Evolutionary conservation across 2,888 invertebrate genomes (phyloP), one percentile per base, ranked within the genome.

Genomic region (Cremastinae sp.): DNA sequence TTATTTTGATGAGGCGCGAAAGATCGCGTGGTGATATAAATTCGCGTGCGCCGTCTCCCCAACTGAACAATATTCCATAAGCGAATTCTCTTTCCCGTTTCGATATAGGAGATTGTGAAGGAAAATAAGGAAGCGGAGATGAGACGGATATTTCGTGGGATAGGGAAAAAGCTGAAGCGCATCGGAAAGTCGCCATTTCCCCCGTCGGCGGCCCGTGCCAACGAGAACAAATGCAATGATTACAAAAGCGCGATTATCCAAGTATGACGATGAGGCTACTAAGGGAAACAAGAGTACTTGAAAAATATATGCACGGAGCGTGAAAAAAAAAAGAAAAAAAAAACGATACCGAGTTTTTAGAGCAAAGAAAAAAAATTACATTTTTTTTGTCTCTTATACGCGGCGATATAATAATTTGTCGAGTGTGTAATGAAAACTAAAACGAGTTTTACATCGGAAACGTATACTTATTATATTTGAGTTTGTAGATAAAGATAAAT

Each of bases 201-300:
- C 68, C 69, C n/a, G n/a, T n/a, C n/a, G n/a, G n/a, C 72, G 61
- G 66, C 8, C 28, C 51, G 65, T 64, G 28, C 36, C 47, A 16
- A 34, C 8, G 16, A 41, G 69, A 41, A 73, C 41, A 61, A 49
- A 68, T 69, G 73, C 74, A 76, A 71, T 58, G 64, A 66, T 78
- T 78, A 76, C 78, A 76, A 75, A 75, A 79, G 70, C 75, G 78
- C 73, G 69, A 75, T 75, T 68, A 75, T 69, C 76, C 51, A 69
- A 75, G 78, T 69, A 80, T 78, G 75, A 78, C 75, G 78, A n/a
- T n/a, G n/a, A n/a, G n/a, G n/a, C n/a, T n/a, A n/a, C n/a, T n/a
- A n/a, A 68, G 58, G 45, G 14, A 47, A 61, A 61, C 12, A 61
- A 51, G 18, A 49, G 16, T 2, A 8, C 3, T 7, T 7, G 43